These are phyloP conservation scores for Crotalus tigris DNA, from an alignment of 2,113 vertebrate genomes.

Conservation along the genomic window DNA sequence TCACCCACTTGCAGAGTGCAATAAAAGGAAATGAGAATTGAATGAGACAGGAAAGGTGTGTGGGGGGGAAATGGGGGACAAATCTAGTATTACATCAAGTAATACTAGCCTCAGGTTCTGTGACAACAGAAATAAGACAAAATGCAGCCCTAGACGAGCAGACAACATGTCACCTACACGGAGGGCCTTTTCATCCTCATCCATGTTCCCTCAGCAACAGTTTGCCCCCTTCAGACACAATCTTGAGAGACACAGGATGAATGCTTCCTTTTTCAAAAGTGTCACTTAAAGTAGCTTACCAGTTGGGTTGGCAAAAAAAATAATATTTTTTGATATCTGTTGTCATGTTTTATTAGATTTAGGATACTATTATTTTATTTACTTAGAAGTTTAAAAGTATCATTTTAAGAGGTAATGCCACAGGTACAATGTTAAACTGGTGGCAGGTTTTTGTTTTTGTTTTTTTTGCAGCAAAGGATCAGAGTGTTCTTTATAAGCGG, in stretches of 20 bases:
- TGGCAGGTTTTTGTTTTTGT: slow-evolving; percentile 22
- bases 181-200: slow-evolving; percentile 69
- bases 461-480: slow-evolving; percentile 56
- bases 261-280: slow-evolving; percentile 80
- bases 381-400: slow-evolving; percentile 61
- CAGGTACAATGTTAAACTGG: slow-evolving; percentile 68
- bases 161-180: slow-evolving; percentile 79
- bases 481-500: slow-evolving; percentile 53
- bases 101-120: slow-evolving; percentile 62
- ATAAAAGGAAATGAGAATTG: slow-evolving; percentile 60
- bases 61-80: slow-evolving; percentile 12
- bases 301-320: slow-evolving; percentile 65
- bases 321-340: slow-evolving; percentile 69
- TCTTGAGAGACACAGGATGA: slow-evolving; percentile 74
- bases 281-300: slow-evolving; percentile 70
- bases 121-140: slow-evolving; percentile 63
- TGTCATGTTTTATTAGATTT: slow-evolving; percentile 76
- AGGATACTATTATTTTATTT: slow-evolving; percentile 64
- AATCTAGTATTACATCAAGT: slow-evolving; percentile 51
- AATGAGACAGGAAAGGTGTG: slow-evolving; percentile 40
- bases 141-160: slow-evolving; percentile 68
- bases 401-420: slow-evolving; percentile 67
- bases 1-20: slow-evolving; percentile 25
- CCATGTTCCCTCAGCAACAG: slow-evolving; percentile 67
- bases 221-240: slow-evolving; percentile 70